A percentile compares a stretch with the other conserved stretches of the same genome.
phyloP scores from a whole-genome alignment of 2,113 vertebrate genomes.

The Rousettus leschenaultii region DNA sequence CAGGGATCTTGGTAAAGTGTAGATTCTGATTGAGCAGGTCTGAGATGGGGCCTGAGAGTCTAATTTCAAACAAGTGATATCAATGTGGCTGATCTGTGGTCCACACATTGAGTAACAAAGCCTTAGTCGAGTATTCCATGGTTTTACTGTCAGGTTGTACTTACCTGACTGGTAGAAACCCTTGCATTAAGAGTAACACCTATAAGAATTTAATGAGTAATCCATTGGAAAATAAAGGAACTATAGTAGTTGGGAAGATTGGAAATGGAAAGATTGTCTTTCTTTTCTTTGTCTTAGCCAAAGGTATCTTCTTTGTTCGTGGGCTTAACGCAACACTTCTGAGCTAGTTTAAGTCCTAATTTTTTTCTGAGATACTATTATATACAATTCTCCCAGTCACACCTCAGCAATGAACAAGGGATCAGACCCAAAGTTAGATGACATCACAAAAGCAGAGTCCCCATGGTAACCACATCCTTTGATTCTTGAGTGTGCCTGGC shows the following conservation, averaged over 20 bases:
- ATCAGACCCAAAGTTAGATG: slow-evolving; percentile 40
- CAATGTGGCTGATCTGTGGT: background rate
- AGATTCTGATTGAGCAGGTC: background rate
- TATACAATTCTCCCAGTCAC: background rate
- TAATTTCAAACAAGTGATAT: background rate
- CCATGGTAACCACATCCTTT: slow-evolving; percentile 53
- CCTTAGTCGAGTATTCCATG: background rate
- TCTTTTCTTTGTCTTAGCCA: background rate
- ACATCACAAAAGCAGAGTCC: slow-evolving; percentile 54
- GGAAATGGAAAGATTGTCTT: background rate
- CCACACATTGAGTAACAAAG: background rate
- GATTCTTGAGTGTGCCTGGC: background rate
- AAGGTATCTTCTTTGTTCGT: background rate
- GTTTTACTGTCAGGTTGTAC: background rate
- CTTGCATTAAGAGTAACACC: background rate
- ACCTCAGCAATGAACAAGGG: background rate
- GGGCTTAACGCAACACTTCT: background rate
- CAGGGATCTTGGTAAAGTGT: background rate
- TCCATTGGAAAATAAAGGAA: background rate
- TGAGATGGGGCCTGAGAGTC: background rate
- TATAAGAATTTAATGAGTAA: background rate
- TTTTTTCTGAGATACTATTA: slow-evolving; percentile 28
- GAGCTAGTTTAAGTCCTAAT: background rate
- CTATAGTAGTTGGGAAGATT: background rate
- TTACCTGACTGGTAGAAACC: background rate